phyloP scores from a whole-genome alignment of 2,888 invertebrate species.

The Phyto melanocephala region DNA sequence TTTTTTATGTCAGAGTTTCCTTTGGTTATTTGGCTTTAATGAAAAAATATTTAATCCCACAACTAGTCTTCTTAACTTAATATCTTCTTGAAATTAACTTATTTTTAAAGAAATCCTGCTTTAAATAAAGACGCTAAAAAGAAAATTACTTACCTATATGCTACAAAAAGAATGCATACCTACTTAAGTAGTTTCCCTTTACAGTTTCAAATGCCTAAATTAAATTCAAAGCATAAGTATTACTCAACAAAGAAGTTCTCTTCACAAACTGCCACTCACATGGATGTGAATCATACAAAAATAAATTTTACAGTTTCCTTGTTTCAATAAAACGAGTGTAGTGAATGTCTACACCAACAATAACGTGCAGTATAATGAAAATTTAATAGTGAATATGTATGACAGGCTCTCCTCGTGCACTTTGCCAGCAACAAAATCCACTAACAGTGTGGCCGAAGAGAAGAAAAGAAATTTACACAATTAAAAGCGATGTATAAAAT shows the following conservation, averaged over 20 bases:
- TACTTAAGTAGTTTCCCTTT: background rate
- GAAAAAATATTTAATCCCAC: too few species aligned
- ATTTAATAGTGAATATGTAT: background rate
- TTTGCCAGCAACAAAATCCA: background rate
- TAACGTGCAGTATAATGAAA: background rate
- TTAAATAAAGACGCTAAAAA: too few species aligned
- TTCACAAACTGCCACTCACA: constrained; percentile 17
- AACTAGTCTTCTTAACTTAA: too few species aligned
- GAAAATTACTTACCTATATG: too few species aligned
- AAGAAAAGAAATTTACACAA: too few species aligned
- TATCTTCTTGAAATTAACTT: too few species aligned
- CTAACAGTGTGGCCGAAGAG: too few species aligned
- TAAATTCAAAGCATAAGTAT: background rate
- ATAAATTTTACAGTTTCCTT: constrained; percentile 57
- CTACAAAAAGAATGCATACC: too few species aligned
- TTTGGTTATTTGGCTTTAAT: too few species aligned
- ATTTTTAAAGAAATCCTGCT: too few species aligned
- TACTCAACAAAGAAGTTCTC: background rate
- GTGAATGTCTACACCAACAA: constrained; percentile 25
- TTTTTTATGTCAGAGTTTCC: too few species aligned
- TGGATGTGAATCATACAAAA: constrained; percentile 56
- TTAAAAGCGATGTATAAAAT: too few species aligned
- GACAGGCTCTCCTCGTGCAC: constrained; percentile 24
- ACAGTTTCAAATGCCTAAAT: background rate
- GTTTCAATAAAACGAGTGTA: constrained; percentile 39